Conservation (phyloP, 92 coral and sea anemone species). For the Epizoanthus fatuus region DNA sequence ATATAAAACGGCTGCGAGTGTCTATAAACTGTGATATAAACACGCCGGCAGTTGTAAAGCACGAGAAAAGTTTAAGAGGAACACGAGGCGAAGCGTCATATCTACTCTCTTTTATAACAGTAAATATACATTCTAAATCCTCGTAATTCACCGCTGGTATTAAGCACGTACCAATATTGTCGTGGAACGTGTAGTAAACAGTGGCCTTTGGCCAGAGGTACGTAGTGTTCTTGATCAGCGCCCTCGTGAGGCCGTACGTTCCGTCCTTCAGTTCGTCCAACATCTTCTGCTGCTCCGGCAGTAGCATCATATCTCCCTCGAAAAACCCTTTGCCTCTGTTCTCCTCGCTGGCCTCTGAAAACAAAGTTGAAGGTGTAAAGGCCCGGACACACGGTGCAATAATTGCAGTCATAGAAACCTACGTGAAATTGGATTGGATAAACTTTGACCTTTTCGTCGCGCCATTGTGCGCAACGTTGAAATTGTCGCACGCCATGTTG, state of each 20-base stretch:
- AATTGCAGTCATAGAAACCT: no score
- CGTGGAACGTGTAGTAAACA: conserved; percentile 81
- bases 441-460: no score
- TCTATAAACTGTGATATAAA: no score
- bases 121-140: neutral
- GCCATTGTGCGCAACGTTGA: no score
- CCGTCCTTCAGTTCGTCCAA: conserved; percentile 72
- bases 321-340: conserved; percentile 87
- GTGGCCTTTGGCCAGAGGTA: conserved; percentile 83
- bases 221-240: conserved; percentile 81
- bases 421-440: no score
- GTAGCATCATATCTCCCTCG: conserved; percentile 93
- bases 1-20: no score
- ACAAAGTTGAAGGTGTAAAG: neutral
- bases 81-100: no score
- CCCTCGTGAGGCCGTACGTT: conserved; percentile 63
- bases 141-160: neutral
- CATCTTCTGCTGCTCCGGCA: conserved; percentile 73
- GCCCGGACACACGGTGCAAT: neutral
- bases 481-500: no score
- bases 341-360: conserved; percentile 75
- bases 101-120: no score
- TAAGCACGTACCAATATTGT: conserved; percentile 79
- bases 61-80: no score
- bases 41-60: no score